Percentiles rank a stretch among this genome's conserved stretches.
Evolutionary conservation across 2,888 invertebrate genomes (phyloP).

Genomic region (Epirrhoe tristata): DNA sequence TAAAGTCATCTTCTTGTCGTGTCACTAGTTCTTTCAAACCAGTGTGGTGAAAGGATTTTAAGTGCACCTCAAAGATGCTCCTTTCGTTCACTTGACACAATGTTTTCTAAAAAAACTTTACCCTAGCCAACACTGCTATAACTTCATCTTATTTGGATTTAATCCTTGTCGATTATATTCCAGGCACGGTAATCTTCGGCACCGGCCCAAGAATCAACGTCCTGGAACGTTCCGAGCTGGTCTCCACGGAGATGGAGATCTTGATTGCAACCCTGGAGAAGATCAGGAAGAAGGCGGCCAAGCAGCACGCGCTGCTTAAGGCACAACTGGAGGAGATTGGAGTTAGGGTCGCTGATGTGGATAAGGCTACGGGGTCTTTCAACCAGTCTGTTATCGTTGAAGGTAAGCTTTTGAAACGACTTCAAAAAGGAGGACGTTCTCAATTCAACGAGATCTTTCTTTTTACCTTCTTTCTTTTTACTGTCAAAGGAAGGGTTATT

Average conservation of each 20-base stretch:
- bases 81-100: too few species aligned
- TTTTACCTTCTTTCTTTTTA: too few species aligned
- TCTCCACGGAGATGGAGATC: conserved; percentile 79
- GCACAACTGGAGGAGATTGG: conserved; percentile 85
- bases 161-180: background rate
- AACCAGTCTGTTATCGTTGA: conserved; percentile 80
- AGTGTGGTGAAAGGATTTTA: too few species aligned
- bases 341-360: conserved; percentile 77
- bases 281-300: conserved; percentile 62
- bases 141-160: too few species aligned
- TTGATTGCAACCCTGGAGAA: conserved; percentile 62
- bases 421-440: too few species aligned
- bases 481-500: too few species aligned
- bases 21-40: too few species aligned
- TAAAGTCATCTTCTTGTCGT: background rate
- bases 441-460: too few species aligned
- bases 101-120: too few species aligned
- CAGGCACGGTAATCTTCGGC: conserved; percentile 63
- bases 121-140: too few species aligned
- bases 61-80: too few species aligned
- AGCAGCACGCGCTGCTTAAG: conserved; percentile 70
- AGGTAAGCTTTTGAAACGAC: conserved; percentile 43
- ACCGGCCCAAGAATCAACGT: conserved; percentile 78
- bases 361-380: conserved; percentile 77
- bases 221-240: conserved; percentile 80